phyloP scores from a whole-genome alignment of 2,888 invertebrate species.

The Chromoteleia sp. region DNA sequence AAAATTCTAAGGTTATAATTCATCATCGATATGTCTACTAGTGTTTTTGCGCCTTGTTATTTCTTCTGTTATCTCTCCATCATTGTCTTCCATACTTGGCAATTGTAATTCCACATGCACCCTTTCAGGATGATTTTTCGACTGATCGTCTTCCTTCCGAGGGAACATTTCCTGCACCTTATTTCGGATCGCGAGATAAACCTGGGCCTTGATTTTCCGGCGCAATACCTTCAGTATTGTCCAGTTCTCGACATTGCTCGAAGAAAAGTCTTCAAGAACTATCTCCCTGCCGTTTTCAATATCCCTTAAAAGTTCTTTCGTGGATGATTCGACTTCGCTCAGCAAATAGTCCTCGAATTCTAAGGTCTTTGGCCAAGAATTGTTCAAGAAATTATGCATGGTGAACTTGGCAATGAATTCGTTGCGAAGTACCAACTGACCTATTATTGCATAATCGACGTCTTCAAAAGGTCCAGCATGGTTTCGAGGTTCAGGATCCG shows the following conservation, averaged over 20 bases:
- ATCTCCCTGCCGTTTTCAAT: slow-evolving; percentile 4
- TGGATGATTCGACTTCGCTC: slow-evolving; percentile 71
- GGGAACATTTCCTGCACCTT: slow-evolving; percentile 9
- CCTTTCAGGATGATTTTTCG: not conserved
- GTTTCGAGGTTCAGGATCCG: not conserved
- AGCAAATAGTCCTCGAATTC: slow-evolving; percentile 74
- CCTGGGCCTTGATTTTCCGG: slow-evolving; percentile 11
- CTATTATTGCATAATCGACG: slow-evolving; percentile 28
- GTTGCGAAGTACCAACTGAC: slow-evolving; percentile 28
- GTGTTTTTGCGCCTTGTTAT: slow-evolving; percentile 5
- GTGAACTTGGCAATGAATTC: slow-evolving; percentile 24
- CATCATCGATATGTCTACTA: slow-evolving; percentile 47
- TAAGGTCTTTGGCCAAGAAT: slow-evolving; percentile 31
- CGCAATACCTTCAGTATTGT: slow-evolving; percentile 21
- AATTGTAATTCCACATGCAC: slow-evolving; percentile 34
- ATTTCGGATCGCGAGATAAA: slow-evolving; percentile 8
- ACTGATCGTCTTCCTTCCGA: slow-evolving; percentile 2
- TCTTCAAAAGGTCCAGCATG: slow-evolving; percentile 6
- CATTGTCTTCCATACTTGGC: slow-evolving; percentile 22
- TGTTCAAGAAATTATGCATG: not conserved
- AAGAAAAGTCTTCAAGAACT: slow-evolving; percentile 6
- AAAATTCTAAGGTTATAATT: slow-evolving; percentile 28
- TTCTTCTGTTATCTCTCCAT: slow-evolving; percentile 14
- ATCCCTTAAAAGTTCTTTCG: slow-evolving; percentile 34
- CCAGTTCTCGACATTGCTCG: slow-evolving; percentile 17